Evolutionary conservation across 2,113 vertebrate genomes (phyloP), one percentile per base, ranked within the genome.

Genomic region (Semnornis frantzii): DNA sequence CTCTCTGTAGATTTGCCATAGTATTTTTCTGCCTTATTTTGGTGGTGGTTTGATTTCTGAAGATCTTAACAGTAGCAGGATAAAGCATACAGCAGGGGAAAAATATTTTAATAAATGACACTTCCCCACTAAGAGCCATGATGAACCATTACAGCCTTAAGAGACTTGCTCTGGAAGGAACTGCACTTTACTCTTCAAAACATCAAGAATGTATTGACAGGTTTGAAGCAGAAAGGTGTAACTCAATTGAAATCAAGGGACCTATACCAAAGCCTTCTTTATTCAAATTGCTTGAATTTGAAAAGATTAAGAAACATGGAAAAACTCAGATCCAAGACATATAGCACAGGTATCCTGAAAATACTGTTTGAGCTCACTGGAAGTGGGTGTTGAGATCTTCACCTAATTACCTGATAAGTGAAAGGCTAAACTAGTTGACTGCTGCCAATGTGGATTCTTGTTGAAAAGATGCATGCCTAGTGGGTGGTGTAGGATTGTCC

Each of bases 381-480:
- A 79, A 30, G 50, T 13, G 46, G n/a, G 30, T 74, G 63, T 63
- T 24, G 71, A 79, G n/a, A 34, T 28, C 64, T 60, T 70, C 48
- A 19, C 78, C 73, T n/a, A 12, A 28, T 82, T 54, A 12, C 57
- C 48, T 24, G 64, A 17, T 28, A 58, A 37, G 10, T 44, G 39
- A 62, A 14, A 81, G 30, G 46, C 76, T 60, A 59, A 39, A 57
- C 52, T 31, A 4, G 10, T 4, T n/a, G 66, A 16, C 8, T 55
- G 62, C 25, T 15, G 25, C 10, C 1, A 2, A 14, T 10, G 31
- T 64, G 82, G 62, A 57, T 55, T 55, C 0, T 0, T 28, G 20
- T 5, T 55, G 34, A n/a, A 63, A 85, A 39, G 57, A 62, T 42
- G 1, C 58, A 39, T 39, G 64, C 46, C 46, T 64, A 52, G 76